These are phyloP conservation scores for Stomatorhinus ivindoensis DNA, from an alignment of 2,113 vertebrate genomes.

Conservation along the genomic window DNA sequence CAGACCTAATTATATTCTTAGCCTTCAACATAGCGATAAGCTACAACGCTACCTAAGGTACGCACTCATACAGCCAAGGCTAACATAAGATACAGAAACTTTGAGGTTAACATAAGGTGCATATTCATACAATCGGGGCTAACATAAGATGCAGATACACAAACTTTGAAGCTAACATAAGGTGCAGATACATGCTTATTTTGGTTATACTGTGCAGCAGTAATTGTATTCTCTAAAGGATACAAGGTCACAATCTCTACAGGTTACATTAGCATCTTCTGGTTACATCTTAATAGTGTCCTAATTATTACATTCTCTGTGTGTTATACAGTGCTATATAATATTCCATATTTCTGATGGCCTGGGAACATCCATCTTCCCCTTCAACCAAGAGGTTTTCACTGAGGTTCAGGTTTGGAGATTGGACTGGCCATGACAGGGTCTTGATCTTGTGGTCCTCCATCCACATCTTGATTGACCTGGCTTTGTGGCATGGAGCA, in stretches of 20 bases:
- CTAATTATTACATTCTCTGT: neutral
- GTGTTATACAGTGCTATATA: neutral
- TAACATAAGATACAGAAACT: neutral
- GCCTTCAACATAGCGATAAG: neutral
- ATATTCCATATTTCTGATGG: slow-evolving; percentile 19
- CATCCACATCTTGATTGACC: neutral
- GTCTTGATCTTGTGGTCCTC: neutral
- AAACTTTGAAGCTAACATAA: neutral
- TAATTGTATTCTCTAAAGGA: neutral
- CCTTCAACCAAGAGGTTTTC: neutral
- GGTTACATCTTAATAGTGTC: slow-evolving; percentile 20
- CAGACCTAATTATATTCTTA: neutral
- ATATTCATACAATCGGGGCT: neutral
- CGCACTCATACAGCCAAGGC: neutral
- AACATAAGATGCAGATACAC: neutral
- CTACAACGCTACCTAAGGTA: neutral
- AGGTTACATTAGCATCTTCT: neutral
- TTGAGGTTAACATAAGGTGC: neutral
- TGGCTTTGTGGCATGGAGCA: neutral
- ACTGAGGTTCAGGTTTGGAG: neutral
- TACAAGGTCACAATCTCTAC: neutral
- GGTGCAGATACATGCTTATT: neutral
- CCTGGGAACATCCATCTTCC: neutral
- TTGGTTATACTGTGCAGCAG: neutral
- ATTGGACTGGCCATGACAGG: slow-evolving; percentile 17